Conservation (phyloP, 2,113 vertebrate species). For the Pseudopipra pipra region DNA sequence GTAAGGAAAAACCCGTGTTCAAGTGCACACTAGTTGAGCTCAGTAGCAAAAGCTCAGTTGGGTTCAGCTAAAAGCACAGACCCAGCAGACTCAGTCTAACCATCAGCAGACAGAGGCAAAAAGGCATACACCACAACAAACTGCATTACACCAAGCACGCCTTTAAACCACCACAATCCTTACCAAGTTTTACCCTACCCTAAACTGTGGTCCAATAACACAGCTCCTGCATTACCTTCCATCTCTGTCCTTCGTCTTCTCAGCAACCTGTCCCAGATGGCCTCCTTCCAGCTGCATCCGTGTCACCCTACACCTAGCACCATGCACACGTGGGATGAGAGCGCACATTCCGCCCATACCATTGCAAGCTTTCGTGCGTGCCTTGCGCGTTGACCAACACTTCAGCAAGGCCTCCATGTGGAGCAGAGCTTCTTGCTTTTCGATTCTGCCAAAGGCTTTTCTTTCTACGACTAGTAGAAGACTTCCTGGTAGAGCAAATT, state of each 20-base stretch:
- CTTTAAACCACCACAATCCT: neutral
- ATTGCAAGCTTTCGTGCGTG: fast-evolving
- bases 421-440: neutral
- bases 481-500: neutral
- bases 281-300: neutral
- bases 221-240: neutral
- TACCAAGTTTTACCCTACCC: neutral
- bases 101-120: neutral
- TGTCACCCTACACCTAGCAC: neutral
- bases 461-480: neutral
- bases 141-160: neutral
- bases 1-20: neutral
- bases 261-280: neutral
- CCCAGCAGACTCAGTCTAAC: neutral
- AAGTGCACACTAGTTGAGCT: neutral
- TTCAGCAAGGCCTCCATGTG: neutral
- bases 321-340: neutral
- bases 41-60: neutral
- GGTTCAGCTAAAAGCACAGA: neutral
- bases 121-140: neutral
- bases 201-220: neutral
- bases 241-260: neutral
- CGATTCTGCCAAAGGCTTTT: neutral
- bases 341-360: neutral
- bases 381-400: fast-evolving